Evolutionary conservation across 2,888 invertebrate species (phyloP).

Genomic region (Sycophila texana): DNA sequence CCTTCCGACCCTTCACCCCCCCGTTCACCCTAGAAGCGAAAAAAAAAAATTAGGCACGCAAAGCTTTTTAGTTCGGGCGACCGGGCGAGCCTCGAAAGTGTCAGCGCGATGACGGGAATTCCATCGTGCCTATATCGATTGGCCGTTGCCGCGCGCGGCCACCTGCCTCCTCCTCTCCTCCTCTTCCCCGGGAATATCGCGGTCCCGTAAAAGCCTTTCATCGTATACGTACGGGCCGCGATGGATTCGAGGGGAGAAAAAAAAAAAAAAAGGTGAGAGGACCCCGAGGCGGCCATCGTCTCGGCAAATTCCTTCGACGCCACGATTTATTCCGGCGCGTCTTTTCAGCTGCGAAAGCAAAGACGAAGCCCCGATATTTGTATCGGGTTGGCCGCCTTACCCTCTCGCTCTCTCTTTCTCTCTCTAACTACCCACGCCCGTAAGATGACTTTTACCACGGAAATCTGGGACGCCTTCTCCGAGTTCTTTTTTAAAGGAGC

Average conservation of each 20-base stretch:
- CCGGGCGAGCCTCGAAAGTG: conserved; percentile 12
- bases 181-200: conserved; percentile 49
- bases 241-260: background rate
- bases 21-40: no score
- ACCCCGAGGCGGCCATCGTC: background rate
- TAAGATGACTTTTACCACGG: conserved; percentile 8
- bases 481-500: background rate
- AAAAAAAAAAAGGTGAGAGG: conserved; percentile 11
- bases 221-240: background rate
- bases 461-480: background rate
- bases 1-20: background rate
- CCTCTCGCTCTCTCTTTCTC: background rate
- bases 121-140: conserved; percentile 49
- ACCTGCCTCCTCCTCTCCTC: conserved; percentile 19
- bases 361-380: no score
- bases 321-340: conserved; percentile 25
- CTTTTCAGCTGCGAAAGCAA: background rate
- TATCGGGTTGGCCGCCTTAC: no score
- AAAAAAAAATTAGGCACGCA: background rate
- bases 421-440: conserved; percentile 6
- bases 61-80: background rate
- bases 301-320: conserved; percentile 4
- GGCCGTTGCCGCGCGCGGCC: background rate
- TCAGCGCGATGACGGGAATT: conserved; percentile 21
- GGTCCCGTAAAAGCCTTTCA: conserved; percentile 45